Percentiles rank a stretch among this genome's conserved stretches.
Evolutionary conservation across 1,140 invertebrate genomes (phyloP).

Genomic region (Megathymus violae): DNA sequence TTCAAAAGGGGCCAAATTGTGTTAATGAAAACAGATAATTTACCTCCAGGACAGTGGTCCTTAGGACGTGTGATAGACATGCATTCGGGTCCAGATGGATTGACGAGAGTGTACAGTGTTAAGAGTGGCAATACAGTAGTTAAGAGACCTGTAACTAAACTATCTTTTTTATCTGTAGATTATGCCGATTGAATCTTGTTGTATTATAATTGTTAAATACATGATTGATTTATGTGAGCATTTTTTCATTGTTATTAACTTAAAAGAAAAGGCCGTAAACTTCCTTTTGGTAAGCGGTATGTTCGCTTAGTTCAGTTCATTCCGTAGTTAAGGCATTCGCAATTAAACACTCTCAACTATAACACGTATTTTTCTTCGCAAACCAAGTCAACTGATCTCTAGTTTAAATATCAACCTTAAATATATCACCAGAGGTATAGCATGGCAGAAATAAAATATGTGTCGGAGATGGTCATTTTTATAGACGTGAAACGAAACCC

Average conservation of each 20-base stretch:
- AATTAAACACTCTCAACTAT: no score
- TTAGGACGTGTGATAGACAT: background rate
- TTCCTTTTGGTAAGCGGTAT: background rate
- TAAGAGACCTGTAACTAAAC: background rate
- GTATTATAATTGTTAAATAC: background rate
- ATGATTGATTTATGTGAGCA: background rate
- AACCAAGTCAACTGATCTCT: no score
- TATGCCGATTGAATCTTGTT: background rate
- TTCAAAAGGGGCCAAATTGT: background rate
- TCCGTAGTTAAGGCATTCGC: no score
- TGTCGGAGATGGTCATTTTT: no score
- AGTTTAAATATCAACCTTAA: no score
- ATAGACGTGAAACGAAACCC: no score
- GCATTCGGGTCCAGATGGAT: background rate
- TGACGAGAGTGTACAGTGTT: background rate
- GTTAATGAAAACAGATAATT: background rate
- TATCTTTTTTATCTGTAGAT: background rate
- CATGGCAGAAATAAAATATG: no score
- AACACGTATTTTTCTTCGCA: no score
- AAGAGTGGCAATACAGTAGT: background rate
- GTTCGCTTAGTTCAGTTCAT: no score
- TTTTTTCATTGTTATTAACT: background rate
- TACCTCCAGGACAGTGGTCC: background rate
- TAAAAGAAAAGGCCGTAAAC: background rate
- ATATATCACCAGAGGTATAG: no score